Evolutionary conservation across 2,797 vertebrate genomes (phyloP).

Genomic region (Myiothlypis coronata): DNA sequence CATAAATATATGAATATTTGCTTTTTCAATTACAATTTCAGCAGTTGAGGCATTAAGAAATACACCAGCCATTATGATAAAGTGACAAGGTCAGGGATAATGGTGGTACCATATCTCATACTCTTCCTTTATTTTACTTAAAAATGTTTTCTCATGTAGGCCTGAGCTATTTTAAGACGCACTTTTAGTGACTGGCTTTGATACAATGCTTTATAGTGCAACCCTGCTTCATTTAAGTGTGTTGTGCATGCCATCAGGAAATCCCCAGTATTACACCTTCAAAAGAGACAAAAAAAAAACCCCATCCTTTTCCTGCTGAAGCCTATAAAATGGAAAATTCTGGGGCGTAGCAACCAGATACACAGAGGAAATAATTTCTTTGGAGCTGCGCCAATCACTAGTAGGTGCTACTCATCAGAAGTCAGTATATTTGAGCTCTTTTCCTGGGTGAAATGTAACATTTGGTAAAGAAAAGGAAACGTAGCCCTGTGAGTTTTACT

Average conservation of each 20-base stretch:
- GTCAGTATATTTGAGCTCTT: not conserved
- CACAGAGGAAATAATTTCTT: not conserved
- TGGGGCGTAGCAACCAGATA: not conserved
- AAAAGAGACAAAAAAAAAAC: not conserved
- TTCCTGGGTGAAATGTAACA: not conserved
- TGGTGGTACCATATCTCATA: not conserved
- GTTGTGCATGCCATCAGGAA: not conserved
- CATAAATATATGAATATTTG: not conserved
- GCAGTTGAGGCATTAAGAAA: not conserved
- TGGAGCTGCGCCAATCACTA: not conserved
- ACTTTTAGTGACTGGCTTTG: not conserved
- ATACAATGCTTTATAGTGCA: not conserved
- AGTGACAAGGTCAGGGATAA: not conserved
- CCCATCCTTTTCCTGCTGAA: not conserved
- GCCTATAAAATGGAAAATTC: not conserved
- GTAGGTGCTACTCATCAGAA: not conserved
- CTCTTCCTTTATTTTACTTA: not conserved
- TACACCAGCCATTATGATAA: not conserved
- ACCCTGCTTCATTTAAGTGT: not conserved
- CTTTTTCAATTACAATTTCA: not conserved
- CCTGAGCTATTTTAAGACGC: not conserved
- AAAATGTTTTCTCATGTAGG: not conserved
- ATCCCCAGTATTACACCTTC: not conserved
- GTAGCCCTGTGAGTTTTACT: not conserved
- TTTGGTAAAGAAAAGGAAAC: not conserved